Conservation (phyloP, 1,140 invertebrate genomes). For the Euwallacea fornicatus region DNA sequence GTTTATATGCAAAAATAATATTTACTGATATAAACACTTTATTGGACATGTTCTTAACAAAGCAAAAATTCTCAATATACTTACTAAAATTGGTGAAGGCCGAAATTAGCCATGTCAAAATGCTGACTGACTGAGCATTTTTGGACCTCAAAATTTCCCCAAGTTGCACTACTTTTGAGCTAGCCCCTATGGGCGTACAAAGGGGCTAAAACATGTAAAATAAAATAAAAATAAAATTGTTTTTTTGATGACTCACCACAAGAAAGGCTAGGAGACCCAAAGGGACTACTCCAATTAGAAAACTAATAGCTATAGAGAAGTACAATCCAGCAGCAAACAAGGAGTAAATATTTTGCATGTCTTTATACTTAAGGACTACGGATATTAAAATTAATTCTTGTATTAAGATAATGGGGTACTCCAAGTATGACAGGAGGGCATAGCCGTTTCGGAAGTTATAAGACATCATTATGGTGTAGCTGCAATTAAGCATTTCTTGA, state of each 20-base stretch:
- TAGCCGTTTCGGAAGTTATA: constrained; percentile 73
- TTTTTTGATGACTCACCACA: constrained; percentile 60
- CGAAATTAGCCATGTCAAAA: constrained; percentile 70
- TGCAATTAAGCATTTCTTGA: constrained; percentile 55
- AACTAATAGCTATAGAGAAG: constrained; percentile 54
- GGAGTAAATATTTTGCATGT: constrained; percentile 55
- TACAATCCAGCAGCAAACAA: constrained; percentile 56
- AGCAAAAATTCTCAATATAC: constrained; percentile 46
- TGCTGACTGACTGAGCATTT: constrained; percentile 66
- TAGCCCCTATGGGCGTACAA: constrained; percentile 69
- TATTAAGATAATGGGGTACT: constrained; percentile 70
- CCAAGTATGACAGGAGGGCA: constrained; percentile 68
- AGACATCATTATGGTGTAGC: constrained; percentile 68
- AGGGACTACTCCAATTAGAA: constrained; percentile 59
- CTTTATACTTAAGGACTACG: constrained; percentile 64
- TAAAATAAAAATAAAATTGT: not conserved
- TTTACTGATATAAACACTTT: constrained; percentile 7
- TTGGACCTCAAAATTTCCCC: constrained; percentile 62
- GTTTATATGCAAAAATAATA: not conserved
- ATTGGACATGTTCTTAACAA: not conserved
- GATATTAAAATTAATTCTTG: constrained; percentile 70
- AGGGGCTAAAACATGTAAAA: constrained; percentile 59
- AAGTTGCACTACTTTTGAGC: constrained; percentile 69
- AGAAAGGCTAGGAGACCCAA: constrained; percentile 60
- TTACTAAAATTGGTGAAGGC: constrained; percentile 68